phyloP scores from a whole-genome alignment of 2,797 vertebrate species.

The Spinus olivaceus region DNA sequence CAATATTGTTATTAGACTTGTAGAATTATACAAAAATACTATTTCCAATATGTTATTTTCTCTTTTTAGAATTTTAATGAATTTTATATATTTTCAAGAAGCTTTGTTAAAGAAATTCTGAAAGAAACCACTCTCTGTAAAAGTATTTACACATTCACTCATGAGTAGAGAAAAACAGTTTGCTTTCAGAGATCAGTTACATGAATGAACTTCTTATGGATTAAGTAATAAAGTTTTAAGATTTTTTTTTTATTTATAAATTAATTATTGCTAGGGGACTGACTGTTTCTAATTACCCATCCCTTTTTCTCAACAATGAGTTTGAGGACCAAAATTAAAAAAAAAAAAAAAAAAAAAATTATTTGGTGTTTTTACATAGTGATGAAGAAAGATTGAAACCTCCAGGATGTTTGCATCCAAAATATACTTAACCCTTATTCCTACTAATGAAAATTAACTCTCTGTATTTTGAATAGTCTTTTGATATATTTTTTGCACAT shows the following conservation, averaged over 20 bases:
- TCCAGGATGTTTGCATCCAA: background rate
- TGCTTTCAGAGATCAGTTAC: background rate
- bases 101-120: background rate
- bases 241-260: background rate
- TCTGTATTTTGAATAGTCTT: background rate
- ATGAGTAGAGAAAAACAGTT: background rate
- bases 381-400: background rate
- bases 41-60: background rate
- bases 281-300: background rate
- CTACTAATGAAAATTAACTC: background rate
- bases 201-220: background rate
- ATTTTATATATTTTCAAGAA: background rate
- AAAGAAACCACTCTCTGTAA: background rate
- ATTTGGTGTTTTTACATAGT: background rate
- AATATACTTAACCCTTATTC: background rate
- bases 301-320: background rate
- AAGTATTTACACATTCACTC: background rate
- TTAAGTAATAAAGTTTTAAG: background rate
- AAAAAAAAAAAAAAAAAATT: no score
- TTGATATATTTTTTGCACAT: background rate
- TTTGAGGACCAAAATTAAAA: background rate
- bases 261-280: background rate
- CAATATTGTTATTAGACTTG: background rate
- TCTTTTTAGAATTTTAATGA: background rate
- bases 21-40: background rate